Evolutionary conservation across 2,888 invertebrate genomes (phyloP), one percentile per base, ranked within the genome.

Genomic region (Scelioninae gen. 1): DNA sequence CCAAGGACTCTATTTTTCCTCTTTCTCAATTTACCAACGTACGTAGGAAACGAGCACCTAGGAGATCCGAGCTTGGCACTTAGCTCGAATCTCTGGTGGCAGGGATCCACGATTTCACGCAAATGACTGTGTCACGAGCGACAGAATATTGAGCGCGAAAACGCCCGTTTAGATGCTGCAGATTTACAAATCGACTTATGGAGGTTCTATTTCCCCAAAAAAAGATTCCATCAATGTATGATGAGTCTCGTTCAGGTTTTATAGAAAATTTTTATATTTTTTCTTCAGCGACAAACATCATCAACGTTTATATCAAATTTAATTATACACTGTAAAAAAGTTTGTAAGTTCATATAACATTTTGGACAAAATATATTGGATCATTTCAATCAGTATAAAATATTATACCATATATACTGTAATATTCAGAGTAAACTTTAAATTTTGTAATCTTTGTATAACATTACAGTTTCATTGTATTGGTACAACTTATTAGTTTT

Each of bases 101-200:
- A 68, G 58, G 31, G 45, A 78, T 77, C 74, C 77, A 78, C 68
- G 78, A 74, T 78, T 83, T 78, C 65, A 69, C 62, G 69, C 75
- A 75, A 79, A 83, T 60, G 69, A 79, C 65, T 68, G 13, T 56
- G 63, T 78, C 31, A 63, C 45, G 32, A 69, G 63, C 65, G 84
- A 80, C 62, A 60, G 40, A 68, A 51, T 45, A 68, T 74, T 62
- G 71, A 71, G 58, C 58, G 58, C 49, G 29, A 71, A 71, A 71
- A 58, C 29, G 6, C 15, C 34, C 58, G 71, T 45, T 58, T 58
- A 66, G 0, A 31, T 49, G 40, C 8, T 0, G 40, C 29, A 15
- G 15, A 40, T 49, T 40, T 53, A 40, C 13, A 53, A 29, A 53
- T 66, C 53, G 43, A 66, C 45, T 62, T 62, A 31, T 15, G 31